Conservation (phyloP, 2,888 invertebrate species). For the Agapostemon virescens region DNA sequence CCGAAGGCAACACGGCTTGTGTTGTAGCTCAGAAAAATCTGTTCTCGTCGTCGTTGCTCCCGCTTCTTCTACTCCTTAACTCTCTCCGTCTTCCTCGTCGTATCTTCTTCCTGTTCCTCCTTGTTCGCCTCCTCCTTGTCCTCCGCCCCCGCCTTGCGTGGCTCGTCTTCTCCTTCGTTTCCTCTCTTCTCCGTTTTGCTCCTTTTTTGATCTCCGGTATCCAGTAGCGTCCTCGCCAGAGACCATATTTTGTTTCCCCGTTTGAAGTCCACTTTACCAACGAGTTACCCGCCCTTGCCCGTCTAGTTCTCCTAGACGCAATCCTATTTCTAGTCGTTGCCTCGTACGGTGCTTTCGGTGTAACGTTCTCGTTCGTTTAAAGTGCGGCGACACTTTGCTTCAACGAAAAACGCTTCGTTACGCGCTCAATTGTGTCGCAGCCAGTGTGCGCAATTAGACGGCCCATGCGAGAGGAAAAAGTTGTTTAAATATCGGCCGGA, state of each 20-base stretch:
- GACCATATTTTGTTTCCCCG: conserved; percentile 30
- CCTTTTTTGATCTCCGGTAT: conserved; percentile 12
- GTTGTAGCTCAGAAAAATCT: conserved; percentile 63
- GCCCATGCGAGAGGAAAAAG: neutral
- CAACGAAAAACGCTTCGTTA: conserved; percentile 20
- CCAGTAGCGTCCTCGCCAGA: conserved; percentile 29
- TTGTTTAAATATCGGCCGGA: neutral
- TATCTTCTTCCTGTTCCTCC: conserved; percentile 9
- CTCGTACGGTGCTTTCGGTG: conserved; percentile 78
- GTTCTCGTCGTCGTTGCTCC: conserved; percentile 55
- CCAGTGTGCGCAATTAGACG: neutral
- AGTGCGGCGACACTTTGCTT: conserved; percentile 48
- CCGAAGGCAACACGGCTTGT: conserved; percentile 65
- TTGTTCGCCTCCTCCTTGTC: conserved; percentile 27
- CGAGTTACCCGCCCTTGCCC: conserved; percentile 16
- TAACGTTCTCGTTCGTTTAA: conserved; percentile 73
- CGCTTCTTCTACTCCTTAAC: conserved; percentile 36
- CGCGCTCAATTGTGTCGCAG: neutral
- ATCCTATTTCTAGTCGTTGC: conserved; percentile 72
- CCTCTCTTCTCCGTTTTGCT: neutral
- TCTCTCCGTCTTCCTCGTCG: conserved; percentile 2
- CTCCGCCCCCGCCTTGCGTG: neutral
- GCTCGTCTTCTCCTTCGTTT: conserved; percentile 1
- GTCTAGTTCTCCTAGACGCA: conserved; percentile 36
- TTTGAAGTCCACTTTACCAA: conserved; percentile 16